Evolutionary conservation across 2,113 vertebrate genomes (phyloP).

Genomic region (Piprites chloris): DNA sequence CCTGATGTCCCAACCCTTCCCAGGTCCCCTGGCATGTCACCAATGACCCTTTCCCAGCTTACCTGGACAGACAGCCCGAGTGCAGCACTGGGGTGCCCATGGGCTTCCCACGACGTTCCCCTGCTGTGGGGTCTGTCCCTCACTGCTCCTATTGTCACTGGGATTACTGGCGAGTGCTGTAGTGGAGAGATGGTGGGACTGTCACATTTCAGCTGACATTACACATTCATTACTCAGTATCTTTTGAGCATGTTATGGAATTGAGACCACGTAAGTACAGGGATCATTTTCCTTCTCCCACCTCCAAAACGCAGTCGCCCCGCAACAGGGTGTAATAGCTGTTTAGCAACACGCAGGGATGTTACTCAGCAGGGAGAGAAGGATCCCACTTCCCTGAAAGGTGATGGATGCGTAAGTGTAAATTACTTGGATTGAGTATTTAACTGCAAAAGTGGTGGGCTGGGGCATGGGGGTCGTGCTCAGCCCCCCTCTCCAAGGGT

Average conservation of each 20-base stretch:
- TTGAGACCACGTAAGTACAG: constrained; percentile 28
- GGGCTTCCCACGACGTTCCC: neutral
- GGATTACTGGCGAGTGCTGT: neutral
- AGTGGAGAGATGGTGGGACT: neutral
- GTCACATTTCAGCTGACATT: neutral
- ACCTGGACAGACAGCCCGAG: neutral
- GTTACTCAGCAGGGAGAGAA: constrained; percentile 1
- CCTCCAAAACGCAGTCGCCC: neutral
- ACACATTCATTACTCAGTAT: neutral
- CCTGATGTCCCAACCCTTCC: neutral
- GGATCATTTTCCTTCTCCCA: constrained; percentile 49
- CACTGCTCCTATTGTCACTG: neutral
- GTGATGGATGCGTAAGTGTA: neutral
- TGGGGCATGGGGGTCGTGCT: neutral
- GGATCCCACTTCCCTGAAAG: neutral
- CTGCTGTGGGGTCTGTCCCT: neutral
- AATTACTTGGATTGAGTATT: fast-evolving
- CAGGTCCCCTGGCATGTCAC: neutral
- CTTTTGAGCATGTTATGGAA: neutral
- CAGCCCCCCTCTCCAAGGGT: neutral
- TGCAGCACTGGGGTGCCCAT: neutral
- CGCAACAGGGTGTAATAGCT: neutral
- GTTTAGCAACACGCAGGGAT: neutral
- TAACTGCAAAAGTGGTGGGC: neutral
- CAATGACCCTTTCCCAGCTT: neutral